Percentiles rank a stretch among this genome's conserved stretches.
Conservation (phyloP, 1,140 invertebrate genomes). For the Rhopalosiphum maidis region DNA sequence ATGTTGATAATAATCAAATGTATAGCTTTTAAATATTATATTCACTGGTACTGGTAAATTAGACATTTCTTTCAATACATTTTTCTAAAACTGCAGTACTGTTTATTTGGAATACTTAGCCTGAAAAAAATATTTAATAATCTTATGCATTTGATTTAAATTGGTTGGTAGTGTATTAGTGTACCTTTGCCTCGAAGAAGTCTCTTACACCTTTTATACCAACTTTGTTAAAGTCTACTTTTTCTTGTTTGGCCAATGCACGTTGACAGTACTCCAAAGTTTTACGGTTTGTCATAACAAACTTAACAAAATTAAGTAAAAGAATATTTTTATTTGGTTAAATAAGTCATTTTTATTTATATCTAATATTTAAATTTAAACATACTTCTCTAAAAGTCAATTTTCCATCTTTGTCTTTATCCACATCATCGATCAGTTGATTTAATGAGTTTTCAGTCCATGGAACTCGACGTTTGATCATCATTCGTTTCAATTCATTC, state of each 20-base stretch:
- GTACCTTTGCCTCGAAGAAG: conserved; percentile 48
- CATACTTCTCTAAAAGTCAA: conserved; percentile 48
- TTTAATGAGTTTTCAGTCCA: conserved; percentile 52
- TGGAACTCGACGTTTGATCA: conserved; percentile 39
- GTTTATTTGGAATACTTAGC: conserved; percentile 33
- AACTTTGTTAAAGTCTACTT: conserved; percentile 49
- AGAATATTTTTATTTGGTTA: not conserved
- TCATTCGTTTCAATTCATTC: conserved; percentile 47
- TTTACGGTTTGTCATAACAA: conserved; percentile 37
- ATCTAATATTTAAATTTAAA: not conserved
- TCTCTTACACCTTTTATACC: conserved; percentile 43
- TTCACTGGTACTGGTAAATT: not conserved
- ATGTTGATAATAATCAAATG: not conserved
- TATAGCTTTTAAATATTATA: not conserved
- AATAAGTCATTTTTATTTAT: not conserved
- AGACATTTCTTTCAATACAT: not conserved
- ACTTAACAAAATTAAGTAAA: conserved; percentile 13
- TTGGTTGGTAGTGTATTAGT: not conserved
- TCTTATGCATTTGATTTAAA: not conserved
- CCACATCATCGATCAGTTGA: conserved; percentile 28
- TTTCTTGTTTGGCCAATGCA: conserved; percentile 37
- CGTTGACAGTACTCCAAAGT: conserved; percentile 48
- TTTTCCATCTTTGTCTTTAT: conserved; percentile 43
- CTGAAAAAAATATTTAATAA: not conserved
- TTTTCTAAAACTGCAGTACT: not conserved